Evolutionary conservation across 2,888 invertebrate genomes (phyloP), one percentile per base, ranked within the genome.

Genomic region (Salpingus planirostris): DNA sequence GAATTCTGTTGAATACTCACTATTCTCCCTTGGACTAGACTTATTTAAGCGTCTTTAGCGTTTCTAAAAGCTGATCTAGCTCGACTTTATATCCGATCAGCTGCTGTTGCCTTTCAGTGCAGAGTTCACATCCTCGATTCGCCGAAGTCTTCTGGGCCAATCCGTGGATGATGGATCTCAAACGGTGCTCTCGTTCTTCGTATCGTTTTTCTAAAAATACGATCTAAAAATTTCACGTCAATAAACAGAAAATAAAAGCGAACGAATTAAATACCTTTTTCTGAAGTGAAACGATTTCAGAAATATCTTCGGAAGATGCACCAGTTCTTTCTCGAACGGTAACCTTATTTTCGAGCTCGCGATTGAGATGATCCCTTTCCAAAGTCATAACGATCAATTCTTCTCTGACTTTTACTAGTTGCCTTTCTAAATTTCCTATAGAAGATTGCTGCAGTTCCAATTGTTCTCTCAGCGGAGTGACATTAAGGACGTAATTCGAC

Each of bases 401-500:
- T 36, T 74, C 71, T 41, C 62, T 65, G 29, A 60, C 52, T 3
- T 51, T 34, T 10, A 47, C 50, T 21, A 66, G 44, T 38, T 67
- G 66, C 11, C 53, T 47, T 34, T 64, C 62, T 3, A 67, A 44
- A 2, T 58, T 55, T 11, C 70, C 68, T 3, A 76, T 67, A 0
- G 75, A 71, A n/a, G 71, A 62, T 44, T 73, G 72, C 13, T 76
- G 67, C 8, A 73, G 61, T 50, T 74, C 74, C 21, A 76, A 65
- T 48, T 76, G 75, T 42, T 76, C 73, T 46, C 73, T 67, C 15
- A 75, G 55, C 0, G 75, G 73, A 30, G 69, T 69, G 2, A 75
- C 56, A 47, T 74, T 74, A 56, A 72, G 64, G 47, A 78, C 73
- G 66, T 76, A 78, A 37, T 77, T 74, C 57, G 75, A 68, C 27